Evolutionary conservation across 2,797 vertebrate species (phyloP).

Genomic region (Crocidura indochinensis): DNA sequence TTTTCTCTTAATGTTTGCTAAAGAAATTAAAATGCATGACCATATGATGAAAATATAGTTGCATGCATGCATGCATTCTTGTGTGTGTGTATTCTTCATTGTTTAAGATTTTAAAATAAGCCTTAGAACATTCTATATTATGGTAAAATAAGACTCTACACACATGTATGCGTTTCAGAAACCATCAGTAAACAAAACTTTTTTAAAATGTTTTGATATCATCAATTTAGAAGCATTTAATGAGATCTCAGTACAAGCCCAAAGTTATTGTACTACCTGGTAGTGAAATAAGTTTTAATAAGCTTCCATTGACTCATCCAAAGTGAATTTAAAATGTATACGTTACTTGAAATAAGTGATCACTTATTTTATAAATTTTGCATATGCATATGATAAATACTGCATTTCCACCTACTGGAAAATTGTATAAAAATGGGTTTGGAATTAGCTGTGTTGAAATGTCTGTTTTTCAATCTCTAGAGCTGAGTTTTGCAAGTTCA

Average conservation of each 20-base stretch:
- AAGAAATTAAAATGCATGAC: slow-evolving; percentile 47
- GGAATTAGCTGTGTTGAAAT: not conserved
- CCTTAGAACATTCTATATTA: slow-evolving; percentile 47
- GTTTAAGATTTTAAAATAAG: slow-evolving; percentile 62
- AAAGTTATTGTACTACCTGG: not conserved
- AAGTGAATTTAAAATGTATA: slow-evolving; percentile 21
- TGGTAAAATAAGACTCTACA: slow-evolving; percentile 48
- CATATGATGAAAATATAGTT: not conserved
- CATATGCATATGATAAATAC: slow-evolving; percentile 17
- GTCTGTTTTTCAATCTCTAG: slow-evolving; percentile 14
- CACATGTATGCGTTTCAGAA: slow-evolving; percentile 12
- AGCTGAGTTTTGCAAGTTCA: not conserved
- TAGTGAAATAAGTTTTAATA: not conserved
- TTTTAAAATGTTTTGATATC: not conserved
- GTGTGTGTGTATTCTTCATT: not conserved
- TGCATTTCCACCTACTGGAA: not conserved
- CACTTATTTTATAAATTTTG: slow-evolving; percentile 55
- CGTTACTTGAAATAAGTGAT: not conserved
- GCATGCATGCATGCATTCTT: not conserved
- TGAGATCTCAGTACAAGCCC: not conserved
- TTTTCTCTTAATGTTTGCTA: slow-evolving; percentile 29
- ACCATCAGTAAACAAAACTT: not conserved
- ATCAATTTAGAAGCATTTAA: slow-evolving; percentile 40
- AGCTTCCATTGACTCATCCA: not conserved
- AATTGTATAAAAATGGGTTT: not conserved